A percentile compares a stretch with the other conserved stretches of the same genome.
Evolutionary conservation across 2,113 vertebrate genomes (phyloP).

Genomic region (Philantomba maxwellii): DNA sequence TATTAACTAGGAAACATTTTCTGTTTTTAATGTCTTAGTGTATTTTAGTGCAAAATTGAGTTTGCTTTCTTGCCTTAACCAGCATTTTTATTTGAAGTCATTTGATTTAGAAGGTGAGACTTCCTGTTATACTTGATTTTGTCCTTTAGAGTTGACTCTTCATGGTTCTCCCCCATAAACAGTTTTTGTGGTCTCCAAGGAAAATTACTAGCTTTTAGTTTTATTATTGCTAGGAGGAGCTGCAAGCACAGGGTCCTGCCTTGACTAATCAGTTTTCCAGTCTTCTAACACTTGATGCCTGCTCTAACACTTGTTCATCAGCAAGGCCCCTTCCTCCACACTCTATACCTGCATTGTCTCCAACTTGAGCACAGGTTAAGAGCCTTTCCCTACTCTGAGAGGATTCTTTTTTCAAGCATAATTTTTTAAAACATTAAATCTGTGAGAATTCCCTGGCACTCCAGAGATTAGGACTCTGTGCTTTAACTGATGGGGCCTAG

Average conservation of each 20-base stretch:
- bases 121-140: neutral
- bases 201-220: neutral
- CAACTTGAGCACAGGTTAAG: neutral
- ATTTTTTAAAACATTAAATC: neutral
- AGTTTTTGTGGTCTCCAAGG: neutral
- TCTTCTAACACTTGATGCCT: neutral
- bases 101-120: neutral
- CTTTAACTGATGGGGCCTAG: neutral
- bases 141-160: neutral
- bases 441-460: neutral
- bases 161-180: neutral
- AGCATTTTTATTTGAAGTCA: neutral
- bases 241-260: neutral
- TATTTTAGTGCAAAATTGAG: neutral
- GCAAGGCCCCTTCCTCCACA: neutral
- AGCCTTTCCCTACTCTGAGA: neutral
- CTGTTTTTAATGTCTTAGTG: neutral
- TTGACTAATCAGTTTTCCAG: neutral
- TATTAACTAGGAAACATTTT: neutral
- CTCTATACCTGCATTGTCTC: neutral
- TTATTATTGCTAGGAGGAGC: neutral
- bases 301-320: neutral
- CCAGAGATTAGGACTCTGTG: neutral
- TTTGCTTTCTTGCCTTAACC: neutral
- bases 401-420: neutral